Base-by-base conservation (phyloP, 2,888 invertebrate species). In the Strigamia maritima region DNA sequence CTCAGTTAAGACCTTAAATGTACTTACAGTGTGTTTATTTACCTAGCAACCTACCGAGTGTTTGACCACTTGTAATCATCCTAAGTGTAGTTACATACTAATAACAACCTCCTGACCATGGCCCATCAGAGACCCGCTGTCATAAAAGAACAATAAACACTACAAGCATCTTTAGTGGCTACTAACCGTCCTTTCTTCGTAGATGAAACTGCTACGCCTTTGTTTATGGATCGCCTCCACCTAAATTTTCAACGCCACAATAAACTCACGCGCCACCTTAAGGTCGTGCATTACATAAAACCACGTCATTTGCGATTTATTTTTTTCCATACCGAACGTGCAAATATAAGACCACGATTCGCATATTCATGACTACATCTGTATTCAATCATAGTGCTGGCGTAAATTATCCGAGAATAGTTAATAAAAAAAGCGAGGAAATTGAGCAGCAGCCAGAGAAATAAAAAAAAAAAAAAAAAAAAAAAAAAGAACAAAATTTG, bases 291-390 rank as follows among this genome's bases (percentile, higher is more conserved):
- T 35, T 35, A 35, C 35, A 35, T 6, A 35, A 35, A 35, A 35
- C 35, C 8, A 35, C 35, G 35, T 35, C 35, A 35, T 35, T 35
- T 35, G 35, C 35, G 35, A 35, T 35, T 35, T 35, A 3, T 35
- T 35, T 35, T 35, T 35, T 6, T 35, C 35, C 35, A 35, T 35
- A 35, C 35, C 35, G 35, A 35, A 35, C 35, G 35, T 35, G 35
- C 35, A 35, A 35, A 35, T 35, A 35, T 10, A 49, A 19, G 49
- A 49, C 49, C 49, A 49, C n/a, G 19, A 49, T 49, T 49, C 49
- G 49, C 49, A 49, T 49, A 49, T 49, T 49, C 49, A 49, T 49
- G 49, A 49, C 49, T 49, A 49, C 49, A 49, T 49, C 49, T 49
- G 49, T 49, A 49, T 49, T 49, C 49, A 49, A 49, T 49, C 49